Evolutionary conservation across 37 sponge, comb jelly and placozoan genomes (phyloP).

Genomic region (Hormiphora californensis): DNA sequence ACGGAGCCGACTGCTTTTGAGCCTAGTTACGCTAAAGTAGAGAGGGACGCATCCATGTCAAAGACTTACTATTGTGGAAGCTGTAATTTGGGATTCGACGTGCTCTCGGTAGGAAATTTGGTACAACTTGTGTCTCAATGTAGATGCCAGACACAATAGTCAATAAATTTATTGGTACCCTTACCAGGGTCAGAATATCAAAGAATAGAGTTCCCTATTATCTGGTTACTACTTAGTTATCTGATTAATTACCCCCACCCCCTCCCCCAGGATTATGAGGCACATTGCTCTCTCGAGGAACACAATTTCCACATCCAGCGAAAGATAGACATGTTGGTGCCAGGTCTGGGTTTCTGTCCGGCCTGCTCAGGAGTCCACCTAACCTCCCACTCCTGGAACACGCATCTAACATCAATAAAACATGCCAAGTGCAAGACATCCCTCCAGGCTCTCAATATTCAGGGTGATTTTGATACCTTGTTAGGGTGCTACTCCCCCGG

Average conservation of each 20-base stretch:
- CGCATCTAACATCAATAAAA: not conserved
- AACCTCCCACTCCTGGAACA: too few relatives aligned
- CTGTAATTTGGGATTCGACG: not conserved
- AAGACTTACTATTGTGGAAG: conserved; percentile 17
- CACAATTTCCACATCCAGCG: conserved; percentile 18
- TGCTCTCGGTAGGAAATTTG: not conserved
- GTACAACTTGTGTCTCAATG: too few relatives aligned
- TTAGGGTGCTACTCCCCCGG: not conserved
- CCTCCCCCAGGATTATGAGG: not conserved
- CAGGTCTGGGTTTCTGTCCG: conserved; percentile 42
- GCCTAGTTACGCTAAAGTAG: not conserved
- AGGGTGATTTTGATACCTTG: not conserved
- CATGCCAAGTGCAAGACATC: conserved; percentile 1
- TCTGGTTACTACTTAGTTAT: too few relatives aligned
- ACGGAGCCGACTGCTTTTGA: too few relatives aligned
- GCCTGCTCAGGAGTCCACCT: too few relatives aligned
- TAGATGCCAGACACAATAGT: too few relatives aligned
- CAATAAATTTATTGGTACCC: too few relatives aligned
- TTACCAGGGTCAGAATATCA: too few relatives aligned
- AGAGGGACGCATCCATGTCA: not conserved
- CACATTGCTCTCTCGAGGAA: not conserved
- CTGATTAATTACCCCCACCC: too few relatives aligned
- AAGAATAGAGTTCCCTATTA: too few relatives aligned
- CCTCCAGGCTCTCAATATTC: not conserved
- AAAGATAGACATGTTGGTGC: not conserved